Conservation (phyloP, 2,113 vertebrate species). For the Chroicocephalus ridibundus region DNA sequence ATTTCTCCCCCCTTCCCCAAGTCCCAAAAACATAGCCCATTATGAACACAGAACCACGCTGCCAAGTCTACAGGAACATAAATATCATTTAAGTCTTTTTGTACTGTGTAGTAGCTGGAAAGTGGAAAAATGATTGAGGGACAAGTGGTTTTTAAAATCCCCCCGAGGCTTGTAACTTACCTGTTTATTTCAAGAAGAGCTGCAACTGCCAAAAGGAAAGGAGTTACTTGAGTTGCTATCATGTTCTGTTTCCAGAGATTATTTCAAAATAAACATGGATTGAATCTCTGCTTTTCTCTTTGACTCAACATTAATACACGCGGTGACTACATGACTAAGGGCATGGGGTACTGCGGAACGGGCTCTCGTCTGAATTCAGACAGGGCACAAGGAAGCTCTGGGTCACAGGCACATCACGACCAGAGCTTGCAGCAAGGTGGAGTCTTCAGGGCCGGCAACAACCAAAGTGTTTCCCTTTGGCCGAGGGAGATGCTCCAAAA, state of each 20-base stretch:
- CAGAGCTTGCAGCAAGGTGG: background rate
- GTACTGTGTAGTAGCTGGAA: constrained; percentile 2
- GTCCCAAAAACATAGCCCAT: constrained; percentile 8
- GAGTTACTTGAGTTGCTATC: constrained; percentile 5
- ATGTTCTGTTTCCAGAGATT: background rate
- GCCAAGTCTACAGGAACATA: constrained; percentile 26
- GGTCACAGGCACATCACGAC: background rate
- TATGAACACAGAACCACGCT: background rate
- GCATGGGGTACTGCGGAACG: background rate
- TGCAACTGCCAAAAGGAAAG: constrained; percentile 22
- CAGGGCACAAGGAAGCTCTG: background rate
- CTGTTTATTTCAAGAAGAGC: constrained; percentile 62
- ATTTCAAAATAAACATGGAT: constrained; percentile 21
- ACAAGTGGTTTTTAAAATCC: constrained; percentile 37
- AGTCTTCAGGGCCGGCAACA: background rate
- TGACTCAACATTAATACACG: fast-evolving
- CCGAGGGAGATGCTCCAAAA: background rate
- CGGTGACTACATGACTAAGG: fast-evolving
- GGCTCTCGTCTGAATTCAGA: background rate
- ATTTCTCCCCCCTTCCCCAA: constrained; percentile 7
- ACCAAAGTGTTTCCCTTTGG: background rate
- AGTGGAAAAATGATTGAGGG: constrained; percentile 51
- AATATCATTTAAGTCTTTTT: constrained; percentile 39
- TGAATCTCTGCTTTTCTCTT: background rate
- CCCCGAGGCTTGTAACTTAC: constrained; percentile 10